phyloP scores from a whole-genome alignment of 2,888 invertebrate genomes.

The Malachius bipustulatus region DNA sequence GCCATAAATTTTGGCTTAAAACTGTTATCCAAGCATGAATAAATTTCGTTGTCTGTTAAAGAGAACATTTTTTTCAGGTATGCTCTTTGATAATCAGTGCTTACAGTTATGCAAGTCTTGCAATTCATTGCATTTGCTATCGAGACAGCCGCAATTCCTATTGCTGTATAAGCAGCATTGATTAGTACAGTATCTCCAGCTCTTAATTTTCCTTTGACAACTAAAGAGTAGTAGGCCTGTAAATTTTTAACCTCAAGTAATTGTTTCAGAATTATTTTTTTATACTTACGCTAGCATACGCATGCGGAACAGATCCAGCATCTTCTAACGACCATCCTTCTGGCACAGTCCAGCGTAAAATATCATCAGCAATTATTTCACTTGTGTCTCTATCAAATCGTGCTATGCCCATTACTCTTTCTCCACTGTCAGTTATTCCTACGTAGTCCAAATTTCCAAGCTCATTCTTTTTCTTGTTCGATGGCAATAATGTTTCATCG shows the following conservation, averaged over 20 bases:
- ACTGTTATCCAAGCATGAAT: conserved; percentile 43
- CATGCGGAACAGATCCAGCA: conserved; percentile 70
- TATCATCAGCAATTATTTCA: conserved; percentile 30
- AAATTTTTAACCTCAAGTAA: conserved; percentile 18
- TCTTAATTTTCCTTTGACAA: conserved; percentile 32
- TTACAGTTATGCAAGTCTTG: conserved; percentile 50
- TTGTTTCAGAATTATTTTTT: not conserved
- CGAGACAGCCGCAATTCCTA: conserved; percentile 60
- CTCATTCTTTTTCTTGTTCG: conserved; percentile 23
- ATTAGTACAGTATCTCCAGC: conserved; percentile 41
- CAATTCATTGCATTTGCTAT: conserved; percentile 48
- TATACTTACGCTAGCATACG: conserved; percentile 52
- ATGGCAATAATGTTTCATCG: conserved; percentile 30
- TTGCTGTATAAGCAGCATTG: conserved; percentile 48
- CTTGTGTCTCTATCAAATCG: conserved; percentile 27
- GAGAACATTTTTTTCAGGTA: conserved; percentile 29
- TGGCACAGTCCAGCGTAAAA: conserved; percentile 56
- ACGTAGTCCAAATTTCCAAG: conserved; percentile 34
- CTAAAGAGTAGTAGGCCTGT: conserved; percentile 35
- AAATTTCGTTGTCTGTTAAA: conserved; percentile 28
- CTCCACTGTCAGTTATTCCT: conserved; percentile 36
- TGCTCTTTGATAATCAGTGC: conserved; percentile 34
- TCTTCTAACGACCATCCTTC: conserved; percentile 60
- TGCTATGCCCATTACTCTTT: conserved; percentile 57
- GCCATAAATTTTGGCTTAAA: conserved; percentile 76